Conservation (phyloP, 2,113 vertebrate species). For the Phrynocephalus versicolor region DNA sequence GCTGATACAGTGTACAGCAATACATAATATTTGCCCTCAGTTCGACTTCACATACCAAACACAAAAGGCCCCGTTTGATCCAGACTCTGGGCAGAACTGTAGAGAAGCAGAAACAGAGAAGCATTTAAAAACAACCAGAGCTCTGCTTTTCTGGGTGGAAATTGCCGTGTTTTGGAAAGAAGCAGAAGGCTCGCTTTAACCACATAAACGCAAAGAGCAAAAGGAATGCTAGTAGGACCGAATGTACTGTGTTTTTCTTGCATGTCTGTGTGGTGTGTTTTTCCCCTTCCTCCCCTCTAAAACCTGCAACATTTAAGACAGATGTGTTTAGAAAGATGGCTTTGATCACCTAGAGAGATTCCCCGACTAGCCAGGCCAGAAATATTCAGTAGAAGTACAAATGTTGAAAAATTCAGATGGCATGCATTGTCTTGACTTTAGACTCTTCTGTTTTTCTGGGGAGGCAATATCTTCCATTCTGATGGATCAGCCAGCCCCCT, state of each 20-base stretch:
- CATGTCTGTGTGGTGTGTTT: not conserved
- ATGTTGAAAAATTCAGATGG: too few relatives aligned
- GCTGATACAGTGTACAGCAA: slow-evolving; percentile 59
- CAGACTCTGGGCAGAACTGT: slow-evolving; percentile 22
- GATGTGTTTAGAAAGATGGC: too few relatives aligned
- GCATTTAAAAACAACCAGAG: slow-evolving; percentile 47
- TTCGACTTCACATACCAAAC: slow-evolving; percentile 55
- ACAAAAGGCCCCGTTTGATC: slow-evolving; percentile 64
- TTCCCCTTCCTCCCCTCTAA: too few relatives aligned
- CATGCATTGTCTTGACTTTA: too few relatives aligned
- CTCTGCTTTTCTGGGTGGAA: slow-evolving; percentile 39
- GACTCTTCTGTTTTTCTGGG: too few relatives aligned
- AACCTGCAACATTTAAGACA: not conserved
- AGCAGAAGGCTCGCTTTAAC: slow-evolving; percentile 39
- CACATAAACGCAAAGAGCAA: slow-evolving; percentile 29
- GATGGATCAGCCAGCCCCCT: too few relatives aligned
- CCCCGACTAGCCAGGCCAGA: not conserved
- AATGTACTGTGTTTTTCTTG: slow-evolving; percentile 41
- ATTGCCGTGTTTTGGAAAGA: slow-evolving; percentile 61
- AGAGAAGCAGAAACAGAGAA: not conserved
- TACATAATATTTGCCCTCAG: slow-evolving; percentile 66
- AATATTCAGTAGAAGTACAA: not conserved
- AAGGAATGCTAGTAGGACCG: slow-evolving; percentile 21
- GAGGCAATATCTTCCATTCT: too few relatives aligned
- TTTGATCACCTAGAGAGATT: not conserved